These are phyloP conservation scores for Bicyclus anynana DNA, from an alignment of 1,140 invertebrate species.

Conservation along the genomic window DNA sequence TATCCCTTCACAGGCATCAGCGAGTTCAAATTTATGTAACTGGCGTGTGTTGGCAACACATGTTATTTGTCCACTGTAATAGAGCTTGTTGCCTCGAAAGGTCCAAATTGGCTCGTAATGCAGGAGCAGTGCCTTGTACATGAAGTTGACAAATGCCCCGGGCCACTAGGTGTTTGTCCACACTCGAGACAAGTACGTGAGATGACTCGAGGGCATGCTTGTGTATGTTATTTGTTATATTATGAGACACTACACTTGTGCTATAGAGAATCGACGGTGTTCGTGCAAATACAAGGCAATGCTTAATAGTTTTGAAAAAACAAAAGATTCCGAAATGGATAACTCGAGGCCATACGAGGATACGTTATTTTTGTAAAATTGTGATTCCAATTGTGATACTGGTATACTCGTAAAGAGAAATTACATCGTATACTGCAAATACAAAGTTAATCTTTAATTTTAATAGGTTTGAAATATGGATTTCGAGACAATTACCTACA, in stretches of 20 bases:
- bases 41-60: not conserved
- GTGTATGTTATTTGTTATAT: slow-evolving; percentile 4
- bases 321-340: too few species aligned
- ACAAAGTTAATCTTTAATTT: too few species aligned
- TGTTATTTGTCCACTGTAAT: slow-evolving; percentile 6
- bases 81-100: slow-evolving; percentile 8
- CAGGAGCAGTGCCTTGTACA: slow-evolving; percentile 31
- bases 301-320: not conserved
- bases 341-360: too few species aligned
- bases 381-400: too few species aligned
- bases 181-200: slow-evolving; percentile 36
- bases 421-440: too few species aligned
- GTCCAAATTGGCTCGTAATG: slow-evolving; percentile 11
- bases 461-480: too few species aligned
- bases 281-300: too few species aligned
- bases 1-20: not conserved
- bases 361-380: too few species aligned
- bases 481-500: too few species aligned
- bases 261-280: not conserved
- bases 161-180: slow-evolving; percentile 32
- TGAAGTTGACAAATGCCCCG: slow-evolving; percentile 52
- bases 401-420: too few species aligned
- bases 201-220: slow-evolving; percentile 11
- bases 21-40: slow-evolving; percentile 1
- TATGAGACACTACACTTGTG: not conserved